Evolutionary conservation across 2,113 vertebrate genomes (phyloP), one percentile per base, ranked within the genome.

Genomic region (Oncorhynchus masou): DNA sequence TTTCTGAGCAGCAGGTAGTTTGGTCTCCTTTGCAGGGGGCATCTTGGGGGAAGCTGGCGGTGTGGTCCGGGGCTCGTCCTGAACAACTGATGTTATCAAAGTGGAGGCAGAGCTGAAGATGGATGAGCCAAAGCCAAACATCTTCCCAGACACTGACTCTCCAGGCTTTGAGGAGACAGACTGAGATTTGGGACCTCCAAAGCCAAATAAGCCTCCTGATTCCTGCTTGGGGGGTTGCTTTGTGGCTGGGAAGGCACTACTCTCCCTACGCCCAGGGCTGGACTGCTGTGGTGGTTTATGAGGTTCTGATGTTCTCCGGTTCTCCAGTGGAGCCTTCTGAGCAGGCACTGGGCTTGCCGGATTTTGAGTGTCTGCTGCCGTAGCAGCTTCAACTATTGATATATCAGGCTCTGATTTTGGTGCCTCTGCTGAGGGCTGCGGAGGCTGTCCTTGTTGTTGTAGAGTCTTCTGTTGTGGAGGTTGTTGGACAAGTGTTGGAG

Each of bases 191-290:
- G 88, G 51, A 68, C 83, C 80, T 74, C 86, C 87, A 83, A 93
- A 91, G 7, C 88, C 88, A 88, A 93, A 92, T 90, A 97, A 96
- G n/a, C 91, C 92, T 85, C 87, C 93, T 79, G 20, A 93, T 65
- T 78, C 86, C 73, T 95, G 94, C 49, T 95, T 97, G 31, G 88
- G 82, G 48, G 90, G 83, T 29, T 88, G 77, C 79, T 54, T 29
- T 27, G 2, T 7, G 59, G 59, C 20, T 62, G 59, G 59, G 51
- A 54, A 19, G 51, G 51, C 51, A 54, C 51, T 54, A 19, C 59
- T 62, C 20, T 16, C n/a, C 59, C n/a, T 62, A 22, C n/a, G 59
- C 1, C 51, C 51, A 22, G n/a, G 59, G n/a, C 7, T 62, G n/a
- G n/a, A n/a, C 59, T 54, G 15, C n/a, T 62, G 59, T 62, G 59